phyloP scores from a whole-genome alignment of 2,113 vertebrate genomes.

The Alouatta palliata region DNA sequence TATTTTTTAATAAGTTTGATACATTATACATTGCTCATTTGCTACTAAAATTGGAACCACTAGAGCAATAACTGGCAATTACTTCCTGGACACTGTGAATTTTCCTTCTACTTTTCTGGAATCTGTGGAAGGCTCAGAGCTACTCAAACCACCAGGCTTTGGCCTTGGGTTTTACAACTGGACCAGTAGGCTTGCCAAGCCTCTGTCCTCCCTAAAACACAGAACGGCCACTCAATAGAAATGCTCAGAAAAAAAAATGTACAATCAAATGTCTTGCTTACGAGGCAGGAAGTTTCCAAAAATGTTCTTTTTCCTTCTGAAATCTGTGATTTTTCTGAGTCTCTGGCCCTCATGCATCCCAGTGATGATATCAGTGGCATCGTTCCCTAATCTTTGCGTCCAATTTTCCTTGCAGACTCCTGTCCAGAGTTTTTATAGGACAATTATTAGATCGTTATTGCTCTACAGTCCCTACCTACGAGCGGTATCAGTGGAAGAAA shows the following conservation, averaged over 20 bases:
- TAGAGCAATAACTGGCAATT: conserved; percentile 75
- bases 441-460: not conserved
- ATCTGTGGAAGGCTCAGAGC: not conserved
- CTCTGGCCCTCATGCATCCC: not conserved
- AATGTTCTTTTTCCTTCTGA: not conserved
- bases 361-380: rapidly evolving
- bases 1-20: conserved; percentile 76
- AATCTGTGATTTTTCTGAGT: not conserved
- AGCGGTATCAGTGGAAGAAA: not conserved
- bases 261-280: not conserved
- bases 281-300: not conserved
- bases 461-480: not conserved
- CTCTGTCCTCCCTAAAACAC: no score
- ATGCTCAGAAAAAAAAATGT: not conserved
- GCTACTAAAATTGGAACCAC: conserved; percentile 78
- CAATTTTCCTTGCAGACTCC: not conserved
- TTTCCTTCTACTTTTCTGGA: not conserved
- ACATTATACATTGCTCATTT: conserved; percentile 70
- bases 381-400: rapidly evolving
- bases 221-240: not conserved
- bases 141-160: not conserved
- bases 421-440: not conserved
- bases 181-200: not conserved
- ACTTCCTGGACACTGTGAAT: not conserved
- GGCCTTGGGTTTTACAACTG: not conserved